phyloP scores from a whole-genome alignment of 2,888 invertebrate species.

The Meiosimyza decipiens region DNA sequence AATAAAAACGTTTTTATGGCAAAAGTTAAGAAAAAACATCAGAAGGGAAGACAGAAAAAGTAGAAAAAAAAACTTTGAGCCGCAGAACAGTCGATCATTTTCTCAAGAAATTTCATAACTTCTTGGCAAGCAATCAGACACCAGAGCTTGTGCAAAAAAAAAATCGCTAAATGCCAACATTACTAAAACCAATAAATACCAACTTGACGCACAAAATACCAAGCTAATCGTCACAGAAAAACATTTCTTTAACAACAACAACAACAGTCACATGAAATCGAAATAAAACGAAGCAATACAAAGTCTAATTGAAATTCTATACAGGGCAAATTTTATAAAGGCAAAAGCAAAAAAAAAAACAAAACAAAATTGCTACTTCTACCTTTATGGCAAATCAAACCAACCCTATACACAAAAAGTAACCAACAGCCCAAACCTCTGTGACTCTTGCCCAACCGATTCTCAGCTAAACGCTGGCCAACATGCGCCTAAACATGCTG shows the following conservation, averaged over 20 bases:
- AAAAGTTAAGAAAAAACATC: no score
- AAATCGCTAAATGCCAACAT: conserved; percentile 55
- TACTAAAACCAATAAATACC: conserved; percentile 64
- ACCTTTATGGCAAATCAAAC: neutral
- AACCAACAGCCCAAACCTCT: neutral
- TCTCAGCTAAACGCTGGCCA: conserved; percentile 9
- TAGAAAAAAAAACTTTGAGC: no score
- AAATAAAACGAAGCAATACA: conserved; percentile 31
- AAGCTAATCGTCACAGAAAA: conserved; percentile 57
- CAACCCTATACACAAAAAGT: neutral
- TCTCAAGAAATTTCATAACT: conserved; percentile 29
- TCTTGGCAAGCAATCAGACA: neutral
- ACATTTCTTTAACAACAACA: conserved; percentile 24
- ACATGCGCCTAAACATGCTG: conserved; percentile 30
- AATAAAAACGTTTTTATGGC: no score
- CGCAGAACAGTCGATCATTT: conserved; percentile 17
- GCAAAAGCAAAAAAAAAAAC: neutral
- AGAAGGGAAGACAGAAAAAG: no score
- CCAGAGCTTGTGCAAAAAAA: conserved; percentile 5
- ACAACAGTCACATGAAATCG: conserved; percentile 20
- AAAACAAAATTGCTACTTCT: neutral
- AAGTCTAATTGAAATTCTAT: conserved; percentile 64
- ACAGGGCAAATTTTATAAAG: conserved; percentile 63
- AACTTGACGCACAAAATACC: conserved; percentile 65
- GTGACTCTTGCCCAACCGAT: no score